Percentiles rank a stretch among this genome's conserved stretches.
Evolutionary conservation across 2,113 vertebrate species (phyloP).

Genomic region (Notothenia rossii): DNA sequence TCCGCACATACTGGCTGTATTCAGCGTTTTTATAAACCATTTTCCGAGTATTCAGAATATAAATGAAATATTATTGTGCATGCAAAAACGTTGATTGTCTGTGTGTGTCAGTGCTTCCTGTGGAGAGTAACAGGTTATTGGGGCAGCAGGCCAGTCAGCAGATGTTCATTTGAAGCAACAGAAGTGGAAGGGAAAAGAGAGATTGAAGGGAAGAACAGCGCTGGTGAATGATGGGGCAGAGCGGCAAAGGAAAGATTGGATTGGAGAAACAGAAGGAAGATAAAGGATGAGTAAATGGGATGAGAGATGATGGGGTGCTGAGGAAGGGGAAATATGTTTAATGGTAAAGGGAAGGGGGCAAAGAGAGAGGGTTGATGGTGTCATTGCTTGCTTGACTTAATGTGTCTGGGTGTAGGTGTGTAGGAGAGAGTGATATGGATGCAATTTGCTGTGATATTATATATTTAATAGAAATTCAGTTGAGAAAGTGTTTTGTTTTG

Average conservation of each 20-base stretch:
- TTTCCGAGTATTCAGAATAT: slow-evolving; percentile 45
- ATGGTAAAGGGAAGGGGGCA: slow-evolving; percentile 3
- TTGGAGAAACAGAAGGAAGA: slow-evolving; percentile 48
- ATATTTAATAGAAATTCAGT: neutral
- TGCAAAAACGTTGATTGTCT: slow-evolving; percentile 48
- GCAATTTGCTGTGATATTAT: neutral
- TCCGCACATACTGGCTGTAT: slow-evolving; percentile 26
- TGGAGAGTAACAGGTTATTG: slow-evolving; percentile 61
- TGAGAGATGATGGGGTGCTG: slow-evolving; percentile 60
- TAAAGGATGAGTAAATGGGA: slow-evolving; percentile 61
- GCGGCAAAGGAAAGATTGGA: slow-evolving; percentile 48
- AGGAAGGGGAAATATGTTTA: slow-evolving; percentile 44
- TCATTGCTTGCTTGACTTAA: slow-evolving; percentile 20
- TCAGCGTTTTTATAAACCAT: slow-evolving; percentile 48
- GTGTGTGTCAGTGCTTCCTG: slow-evolving; percentile 43
- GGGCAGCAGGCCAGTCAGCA: slow-evolving; percentile 60
- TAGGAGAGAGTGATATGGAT: neutral
- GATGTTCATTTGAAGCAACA: slow-evolving; percentile 70
- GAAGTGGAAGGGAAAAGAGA: slow-evolving; percentile 42
- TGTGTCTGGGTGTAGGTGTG: neutral
- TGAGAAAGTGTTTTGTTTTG: neutral
- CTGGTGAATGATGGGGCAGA: slow-evolving; percentile 49
- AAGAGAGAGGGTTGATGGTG: slow-evolving; percentile 13
- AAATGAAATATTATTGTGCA: slow-evolving; percentile 64
- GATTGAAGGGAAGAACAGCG: slow-evolving; percentile 16